Conservation (phyloP, 2,888 invertebrate species). For the Steromphala cineraria region DNA sequence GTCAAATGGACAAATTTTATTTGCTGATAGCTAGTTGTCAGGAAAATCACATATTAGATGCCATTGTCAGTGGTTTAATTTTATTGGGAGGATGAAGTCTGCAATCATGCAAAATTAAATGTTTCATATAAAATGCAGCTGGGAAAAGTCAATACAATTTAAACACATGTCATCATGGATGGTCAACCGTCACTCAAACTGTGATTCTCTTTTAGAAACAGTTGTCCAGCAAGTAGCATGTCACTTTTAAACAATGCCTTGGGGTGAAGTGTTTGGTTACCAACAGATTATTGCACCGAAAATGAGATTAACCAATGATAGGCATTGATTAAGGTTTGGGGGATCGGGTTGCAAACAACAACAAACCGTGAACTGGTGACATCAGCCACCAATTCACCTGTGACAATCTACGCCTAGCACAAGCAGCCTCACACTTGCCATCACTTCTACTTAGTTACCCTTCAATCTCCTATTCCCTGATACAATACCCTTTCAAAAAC, state of each 20-base stretch:
- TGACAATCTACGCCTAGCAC: too few relatives aligned
- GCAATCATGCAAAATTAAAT: slow-evolving; percentile 12
- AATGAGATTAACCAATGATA: background rate
- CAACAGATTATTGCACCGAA: background rate
- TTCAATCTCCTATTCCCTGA: too few relatives aligned
- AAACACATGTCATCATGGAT: background rate
- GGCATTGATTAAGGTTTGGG: background rate
- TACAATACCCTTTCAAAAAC: too few relatives aligned
- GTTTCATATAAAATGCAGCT: background rate
- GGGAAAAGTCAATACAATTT: background rate
- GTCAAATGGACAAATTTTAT: slow-evolving; percentile 20
- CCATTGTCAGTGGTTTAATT: slow-evolving; percentile 13
- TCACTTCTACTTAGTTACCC: too few relatives aligned
- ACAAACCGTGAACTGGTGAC: too few relatives aligned
- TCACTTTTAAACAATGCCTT: slow-evolving; percentile 6
- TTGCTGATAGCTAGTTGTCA: slow-evolving; percentile 11
- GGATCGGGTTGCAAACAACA: background rate
- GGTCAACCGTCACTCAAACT: background rate
- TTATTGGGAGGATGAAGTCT: background rate
- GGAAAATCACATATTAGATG: slow-evolving; percentile 6
- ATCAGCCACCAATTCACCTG: too few relatives aligned
- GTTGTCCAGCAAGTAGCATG: background rate
- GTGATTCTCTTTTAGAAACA: background rate
- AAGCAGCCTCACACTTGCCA: too few relatives aligned
- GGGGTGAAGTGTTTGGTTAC: background rate